Conservation (phyloP, 2,888 invertebrate species). For the Melinaea menophilus region DNA sequence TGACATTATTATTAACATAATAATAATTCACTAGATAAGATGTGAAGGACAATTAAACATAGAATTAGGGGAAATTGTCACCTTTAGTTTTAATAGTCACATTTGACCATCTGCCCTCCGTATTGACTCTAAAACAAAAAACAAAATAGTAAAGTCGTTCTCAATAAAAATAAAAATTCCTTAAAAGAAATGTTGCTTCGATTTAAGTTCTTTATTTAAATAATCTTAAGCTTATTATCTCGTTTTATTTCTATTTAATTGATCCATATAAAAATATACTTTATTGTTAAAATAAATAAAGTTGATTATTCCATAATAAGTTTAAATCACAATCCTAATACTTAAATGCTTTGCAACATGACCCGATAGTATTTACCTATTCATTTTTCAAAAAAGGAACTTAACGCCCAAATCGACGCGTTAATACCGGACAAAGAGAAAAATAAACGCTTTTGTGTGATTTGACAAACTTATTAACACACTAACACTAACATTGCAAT, state of each 20-base stretch:
- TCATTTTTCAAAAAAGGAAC: slow-evolving; percentile 75
- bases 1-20: too few relatives aligned
- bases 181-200: too few relatives aligned
- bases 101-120: slow-evolving; percentile 17
- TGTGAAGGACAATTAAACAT: slow-evolving; percentile 12
- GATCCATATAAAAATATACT: slow-evolving; percentile 6
- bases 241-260: slow-evolving; percentile 17
- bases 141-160: background rate
- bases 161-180: background rate
- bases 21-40: too few relatives aligned
- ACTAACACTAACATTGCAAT: background rate
- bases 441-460: slow-evolving; percentile 76
- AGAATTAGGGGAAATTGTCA: slow-evolving; percentile 12
- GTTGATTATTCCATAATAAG: slow-evolving; percentile 7
- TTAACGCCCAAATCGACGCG: slow-evolving; percentile 76
- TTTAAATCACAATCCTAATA: slow-evolving; percentile 30
- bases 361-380: slow-evolving; percentile 74
- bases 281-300: background rate
- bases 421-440: slow-evolving; percentile 72
- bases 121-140: background rate
- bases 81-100: slow-evolving; percentile 32
- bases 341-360: slow-evolving; percentile 63
- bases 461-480: slow-evolving; percentile 43
- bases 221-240: slow-evolving; percentile 25
- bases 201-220: background rate